A percentile compares a stretch with the other conserved stretches of the same genome.
These are phyloP conservation scores for Crotalus tigris DNA, from an alignment of 2,113 vertebrate genomes.

Conservation along the genomic window DNA sequence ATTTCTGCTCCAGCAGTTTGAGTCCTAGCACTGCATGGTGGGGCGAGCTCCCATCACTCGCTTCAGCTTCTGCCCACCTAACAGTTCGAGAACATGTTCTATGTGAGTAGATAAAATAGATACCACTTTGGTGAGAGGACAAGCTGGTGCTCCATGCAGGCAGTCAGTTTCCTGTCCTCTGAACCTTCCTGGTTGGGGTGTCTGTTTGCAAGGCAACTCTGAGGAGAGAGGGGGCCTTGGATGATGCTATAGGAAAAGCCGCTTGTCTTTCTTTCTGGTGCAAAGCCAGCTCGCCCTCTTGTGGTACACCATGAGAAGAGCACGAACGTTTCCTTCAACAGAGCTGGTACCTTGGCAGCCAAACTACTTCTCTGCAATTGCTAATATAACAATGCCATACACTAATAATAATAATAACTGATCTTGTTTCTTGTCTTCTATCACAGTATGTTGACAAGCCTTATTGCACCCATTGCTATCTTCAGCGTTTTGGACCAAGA, in stretches of 20 bases:
- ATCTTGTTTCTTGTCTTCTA: constrained; percentile 23
- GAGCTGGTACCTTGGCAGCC: neutral
- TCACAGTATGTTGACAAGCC: constrained; percentile 80
- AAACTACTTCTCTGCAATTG: neutral
- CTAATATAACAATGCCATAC: neutral
- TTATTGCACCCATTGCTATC: constrained; percentile 76
- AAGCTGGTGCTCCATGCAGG: neutral
- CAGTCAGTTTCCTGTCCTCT: neutral
- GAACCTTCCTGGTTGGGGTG: neutral
- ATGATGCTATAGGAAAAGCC: neutral
- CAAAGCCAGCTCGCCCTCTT: neutral
- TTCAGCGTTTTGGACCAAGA: constrained; percentile 77
- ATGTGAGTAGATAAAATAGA: neutral
- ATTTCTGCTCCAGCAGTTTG: neutral
- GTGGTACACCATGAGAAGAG: neutral
- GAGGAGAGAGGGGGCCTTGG: neutral
- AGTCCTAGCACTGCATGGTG: neutral
- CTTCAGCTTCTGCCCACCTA: neutral
- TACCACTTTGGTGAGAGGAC: neutral
- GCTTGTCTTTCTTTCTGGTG: neutral
- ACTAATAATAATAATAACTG: neutral
- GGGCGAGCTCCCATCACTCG: neutral
- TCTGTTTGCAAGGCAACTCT: neutral
- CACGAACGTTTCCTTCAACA: neutral
- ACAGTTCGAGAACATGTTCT: neutral